Evolutionary conservation across 2,888 invertebrate species (phyloP).

Genomic region (Pilophorus perplexus): DNA sequence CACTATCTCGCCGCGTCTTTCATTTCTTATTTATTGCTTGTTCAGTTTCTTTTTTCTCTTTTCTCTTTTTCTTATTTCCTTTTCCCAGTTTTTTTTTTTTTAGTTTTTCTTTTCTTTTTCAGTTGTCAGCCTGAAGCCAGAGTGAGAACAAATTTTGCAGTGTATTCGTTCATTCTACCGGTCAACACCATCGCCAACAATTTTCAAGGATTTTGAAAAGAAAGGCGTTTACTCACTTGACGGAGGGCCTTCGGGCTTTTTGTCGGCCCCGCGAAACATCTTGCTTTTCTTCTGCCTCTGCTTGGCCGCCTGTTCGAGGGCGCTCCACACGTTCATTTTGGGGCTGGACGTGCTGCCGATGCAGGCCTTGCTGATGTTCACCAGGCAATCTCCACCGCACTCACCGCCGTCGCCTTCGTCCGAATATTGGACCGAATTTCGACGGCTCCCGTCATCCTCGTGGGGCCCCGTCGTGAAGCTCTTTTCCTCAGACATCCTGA

Average conservation of each 20-base stretch:
- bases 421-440: conserved; percentile 23
- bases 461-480: neutral
- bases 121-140: too few species aligned
- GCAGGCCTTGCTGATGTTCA: conserved; percentile 23
- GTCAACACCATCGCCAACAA: too few species aligned
- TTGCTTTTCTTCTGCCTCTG: conserved; percentile 12
- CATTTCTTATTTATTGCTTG: too few species aligned
- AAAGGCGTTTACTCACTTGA: neutral
- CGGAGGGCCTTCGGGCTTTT: neutral
- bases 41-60: too few species aligned
- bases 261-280: neutral
- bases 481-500: neutral
- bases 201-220: too few species aligned
- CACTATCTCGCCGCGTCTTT: too few species aligned
- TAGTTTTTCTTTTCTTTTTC: too few species aligned
- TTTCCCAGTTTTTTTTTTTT: too few species aligned
- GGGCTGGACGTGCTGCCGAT: conserved; percentile 23
- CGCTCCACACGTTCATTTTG: conserved; percentile 31
- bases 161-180: too few species aligned
- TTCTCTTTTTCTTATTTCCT: too few species aligned
- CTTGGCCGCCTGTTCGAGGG: conserved; percentile 33
- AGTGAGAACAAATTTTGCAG: too few species aligned
- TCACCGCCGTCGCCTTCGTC: conserved; percentile 37
- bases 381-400: conserved; percentile 36
- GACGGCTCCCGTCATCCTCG: neutral